Evolutionary conservation across 2,797 vertebrate species (phyloP).

Genomic region (Tenualosa thibaudeaui): DNA sequence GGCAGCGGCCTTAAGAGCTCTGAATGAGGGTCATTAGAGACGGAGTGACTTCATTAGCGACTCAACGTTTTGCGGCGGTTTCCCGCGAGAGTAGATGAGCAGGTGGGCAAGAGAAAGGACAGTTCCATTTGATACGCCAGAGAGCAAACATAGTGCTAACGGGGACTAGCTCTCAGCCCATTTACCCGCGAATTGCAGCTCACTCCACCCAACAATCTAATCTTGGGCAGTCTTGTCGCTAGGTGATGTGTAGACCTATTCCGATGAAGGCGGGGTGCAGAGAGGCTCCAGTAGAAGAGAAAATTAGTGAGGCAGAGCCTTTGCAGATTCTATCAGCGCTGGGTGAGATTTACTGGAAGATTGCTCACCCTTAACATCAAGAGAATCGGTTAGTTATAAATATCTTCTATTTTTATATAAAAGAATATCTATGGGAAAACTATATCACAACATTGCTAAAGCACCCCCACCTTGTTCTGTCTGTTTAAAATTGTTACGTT

Average conservation of each 20-base stretch:
- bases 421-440: background rate
- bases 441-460: no score
- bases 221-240: slow-evolving; percentile 35
- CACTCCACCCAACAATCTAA: slow-evolving; percentile 45
- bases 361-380: background rate
- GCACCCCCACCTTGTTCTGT: no score
- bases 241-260: background rate
- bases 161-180: slow-evolving; percentile 38
- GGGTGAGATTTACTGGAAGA: background rate
- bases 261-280: background rate
- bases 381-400: background rate
- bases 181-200: slow-evolving; percentile 41
- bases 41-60: slow-evolving; percentile 68
- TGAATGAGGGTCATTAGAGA: slow-evolving; percentile 59
- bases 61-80: slow-evolving; percentile 47
- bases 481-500: background rate
- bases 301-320: slow-evolving; percentile 13
- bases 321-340: background rate
- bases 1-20: slow-evolving; percentile 65
- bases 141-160: slow-evolving; percentile 58
- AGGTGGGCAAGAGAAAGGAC: slow-evolving; percentile 21
- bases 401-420: background rate
- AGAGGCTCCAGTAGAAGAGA: background rate
- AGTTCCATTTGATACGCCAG: slow-evolving; percentile 51
- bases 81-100: slow-evolving; percentile 49